phyloP scores from a whole-genome alignment of 2,113 vertebrate species.

The Trochalopteron elliotii region DNA sequence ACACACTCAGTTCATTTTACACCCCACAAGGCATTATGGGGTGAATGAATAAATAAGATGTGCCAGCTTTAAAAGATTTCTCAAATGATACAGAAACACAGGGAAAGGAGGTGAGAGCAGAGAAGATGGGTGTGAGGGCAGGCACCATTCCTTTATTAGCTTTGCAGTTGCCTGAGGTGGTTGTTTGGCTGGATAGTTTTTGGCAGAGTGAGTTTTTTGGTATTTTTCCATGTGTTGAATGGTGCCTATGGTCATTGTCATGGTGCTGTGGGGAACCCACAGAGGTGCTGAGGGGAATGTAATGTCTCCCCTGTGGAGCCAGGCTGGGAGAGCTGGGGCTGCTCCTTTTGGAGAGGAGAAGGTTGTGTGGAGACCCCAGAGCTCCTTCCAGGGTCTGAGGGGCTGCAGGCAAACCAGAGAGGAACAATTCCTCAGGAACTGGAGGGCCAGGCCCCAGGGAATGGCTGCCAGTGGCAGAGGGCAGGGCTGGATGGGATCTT shows the following conservation, averaged over 20 bases:
- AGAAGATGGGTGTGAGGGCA: background rate
- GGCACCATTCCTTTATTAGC: background rate
- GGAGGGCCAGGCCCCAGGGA: accelerated
- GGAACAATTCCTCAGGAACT: background rate
- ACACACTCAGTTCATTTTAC: background rate
- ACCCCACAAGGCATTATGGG: background rate
- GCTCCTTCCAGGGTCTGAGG: background rate
- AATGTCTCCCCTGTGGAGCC: background rate
- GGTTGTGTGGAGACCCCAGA: background rate
- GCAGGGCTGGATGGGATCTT: background rate
- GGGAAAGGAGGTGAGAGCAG: background rate
- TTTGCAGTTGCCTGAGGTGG: background rate
- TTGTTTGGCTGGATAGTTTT: background rate
- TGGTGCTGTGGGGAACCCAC: background rate
- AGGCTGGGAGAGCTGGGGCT: background rate
- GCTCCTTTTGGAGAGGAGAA: background rate
- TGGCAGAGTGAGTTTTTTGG: background rate
- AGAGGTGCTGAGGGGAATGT: background rate
- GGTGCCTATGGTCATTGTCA: background rate
- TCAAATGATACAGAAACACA: background rate
- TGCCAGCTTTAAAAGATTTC: background rate
- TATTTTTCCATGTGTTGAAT: background rate
- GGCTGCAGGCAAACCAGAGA: background rate
- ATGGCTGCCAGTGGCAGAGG: background rate
- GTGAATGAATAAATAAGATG: background rate